Conservation (phyloP, 2,888 invertebrate species). For the Caenorhabditis plicata region DNA sequence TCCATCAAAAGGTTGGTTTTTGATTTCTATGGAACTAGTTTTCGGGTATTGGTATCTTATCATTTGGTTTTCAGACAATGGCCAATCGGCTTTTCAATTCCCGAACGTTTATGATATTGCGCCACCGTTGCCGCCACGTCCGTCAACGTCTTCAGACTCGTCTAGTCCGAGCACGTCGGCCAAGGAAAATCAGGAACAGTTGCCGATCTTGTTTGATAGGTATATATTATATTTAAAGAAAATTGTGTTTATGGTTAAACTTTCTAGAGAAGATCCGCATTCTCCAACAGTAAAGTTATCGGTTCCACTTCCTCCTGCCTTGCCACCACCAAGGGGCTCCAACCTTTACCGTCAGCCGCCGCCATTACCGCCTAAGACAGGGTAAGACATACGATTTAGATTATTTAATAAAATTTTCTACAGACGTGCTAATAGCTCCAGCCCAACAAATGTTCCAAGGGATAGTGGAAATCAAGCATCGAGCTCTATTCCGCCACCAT, state of each 20-base stretch:
- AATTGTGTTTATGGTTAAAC: background rate
- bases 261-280: slow-evolving; percentile 29
- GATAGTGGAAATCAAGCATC: slow-evolving; percentile 14
- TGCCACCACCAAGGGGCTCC: slow-evolving; percentile 37
- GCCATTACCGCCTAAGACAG: slow-evolving; percentile 40
- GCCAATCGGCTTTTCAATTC: slow-evolving; percentile 26
- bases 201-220: slow-evolving; percentile 36
- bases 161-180: slow-evolving; percentile 9
- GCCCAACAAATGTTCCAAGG: slow-evolving; percentile 21
- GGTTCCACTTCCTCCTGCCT: slow-evolving; percentile 43
- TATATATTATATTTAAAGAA: slow-evolving; percentile 1
- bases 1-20: slow-evolving; percentile 18
- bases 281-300: slow-evolving; percentile 45
- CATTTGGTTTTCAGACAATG: slow-evolving; percentile 10
- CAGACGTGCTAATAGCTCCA: too few species aligned
- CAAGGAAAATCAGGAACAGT: slow-evolving; percentile 26
- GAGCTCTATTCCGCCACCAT: slow-evolving; percentile 19
- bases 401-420: background rate
- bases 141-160: slow-evolving; percentile 6
- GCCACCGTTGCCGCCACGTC: slow-evolving; percentile 28
- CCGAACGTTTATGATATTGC: slow-evolving; percentile 17
- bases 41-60: background rate
- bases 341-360: slow-evolving; percentile 18
- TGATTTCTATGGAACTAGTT: too few species aligned
- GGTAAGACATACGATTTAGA: slow-evolving; percentile 2